A percentile compares a stretch with the other conserved stretches of the same genome.
Evolutionary conservation across 2,888 invertebrate genomes (phyloP).

Genomic region (Ennomos fuscantarius): DNA sequence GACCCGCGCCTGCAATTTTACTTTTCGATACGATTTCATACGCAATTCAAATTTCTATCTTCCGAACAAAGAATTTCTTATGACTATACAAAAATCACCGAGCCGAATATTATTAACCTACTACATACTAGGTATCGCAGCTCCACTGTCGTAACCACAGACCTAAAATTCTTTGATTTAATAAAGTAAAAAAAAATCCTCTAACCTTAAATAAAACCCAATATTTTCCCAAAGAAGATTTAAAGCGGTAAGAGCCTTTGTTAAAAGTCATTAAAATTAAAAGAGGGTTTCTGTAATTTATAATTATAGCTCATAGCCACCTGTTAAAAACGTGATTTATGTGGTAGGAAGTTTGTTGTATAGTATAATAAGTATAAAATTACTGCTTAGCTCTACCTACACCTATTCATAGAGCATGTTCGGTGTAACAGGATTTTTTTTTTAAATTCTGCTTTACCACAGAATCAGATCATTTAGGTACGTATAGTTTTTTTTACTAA

Average conservation of each 20-base stretch:
- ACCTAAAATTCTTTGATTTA: constrained; percentile 6
- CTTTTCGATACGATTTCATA: constrained; percentile 18
- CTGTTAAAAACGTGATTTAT: too few relatives aligned
- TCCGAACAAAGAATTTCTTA: constrained; percentile 11
- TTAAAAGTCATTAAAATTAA: constrained; percentile 19
- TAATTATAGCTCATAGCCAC: too few relatives aligned
- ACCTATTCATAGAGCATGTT: too few relatives aligned
- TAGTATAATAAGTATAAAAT: too few relatives aligned
- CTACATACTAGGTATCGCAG: background rate
- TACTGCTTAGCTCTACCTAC: too few relatives aligned
- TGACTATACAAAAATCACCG: background rate
- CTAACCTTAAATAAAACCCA: constrained; percentile 5
- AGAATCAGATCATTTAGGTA: too few relatives aligned
- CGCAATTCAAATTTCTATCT: constrained; percentile 14
- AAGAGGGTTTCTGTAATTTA: background rate
- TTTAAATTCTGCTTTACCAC: too few relatives aligned
- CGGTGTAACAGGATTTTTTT: too few relatives aligned
- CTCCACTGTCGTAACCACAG: background rate
- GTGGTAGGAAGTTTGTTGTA: too few relatives aligned
- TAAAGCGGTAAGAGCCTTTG: constrained; percentile 6
- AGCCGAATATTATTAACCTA: background rate
- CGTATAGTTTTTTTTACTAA: too few relatives aligned
- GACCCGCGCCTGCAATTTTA: constrained; percentile 16
- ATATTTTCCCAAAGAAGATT: constrained; percentile 10
- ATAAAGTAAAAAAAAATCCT: constrained; percentile 8